These are phyloP conservation scores for Noctilio leporinus DNA, from an alignment of 2,113 vertebrate genomes.

Conservation along the genomic window DNA sequence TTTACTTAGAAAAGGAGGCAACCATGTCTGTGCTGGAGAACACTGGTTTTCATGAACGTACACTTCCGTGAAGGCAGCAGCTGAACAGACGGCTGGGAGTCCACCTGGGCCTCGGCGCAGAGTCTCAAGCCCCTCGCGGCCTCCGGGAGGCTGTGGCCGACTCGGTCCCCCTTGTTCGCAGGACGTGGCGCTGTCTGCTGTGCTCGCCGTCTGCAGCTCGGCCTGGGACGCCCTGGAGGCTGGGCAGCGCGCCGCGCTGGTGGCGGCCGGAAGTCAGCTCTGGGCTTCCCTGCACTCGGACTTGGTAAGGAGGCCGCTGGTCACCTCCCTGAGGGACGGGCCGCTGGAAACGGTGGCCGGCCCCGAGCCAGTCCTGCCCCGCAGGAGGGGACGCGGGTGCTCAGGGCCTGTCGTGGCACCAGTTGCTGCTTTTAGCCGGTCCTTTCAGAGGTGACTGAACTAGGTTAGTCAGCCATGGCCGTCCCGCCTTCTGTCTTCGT, in stretches of 20 bases:
- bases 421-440: background rate
- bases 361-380: background rate
- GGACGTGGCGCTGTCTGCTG: slow-evolving; percentile 82
- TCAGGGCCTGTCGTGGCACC: background rate
- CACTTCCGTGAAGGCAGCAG: background rate
- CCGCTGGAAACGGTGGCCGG: too few species aligned
- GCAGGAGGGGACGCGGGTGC: background rate
- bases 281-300: slow-evolving; percentile 82
- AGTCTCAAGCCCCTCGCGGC: background rate
- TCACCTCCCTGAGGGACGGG: background rate
- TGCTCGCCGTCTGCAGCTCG: slow-evolving; percentile 78
- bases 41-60: background rate
- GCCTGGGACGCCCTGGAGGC: slow-evolving; percentile 75
- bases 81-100: background rate
- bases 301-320: slow-evolving; percentile 81
- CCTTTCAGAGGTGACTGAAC: background rate
- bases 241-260: slow-evolving; percentile 65
- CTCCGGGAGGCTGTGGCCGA: background rate
- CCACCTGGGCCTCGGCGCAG: background rate
- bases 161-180: slow-evolving; percentile 38
- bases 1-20: slow-evolving; percentile 14
- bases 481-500: background rate
- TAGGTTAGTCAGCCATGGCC: background rate
- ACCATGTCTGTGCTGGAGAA: background rate
- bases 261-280: slow-evolving; percentile 79